These are phyloP conservation scores for Zhengitettix transpicula DNA, from an alignment of 2,888 invertebrate species.

Conservation along the genomic window DNA sequence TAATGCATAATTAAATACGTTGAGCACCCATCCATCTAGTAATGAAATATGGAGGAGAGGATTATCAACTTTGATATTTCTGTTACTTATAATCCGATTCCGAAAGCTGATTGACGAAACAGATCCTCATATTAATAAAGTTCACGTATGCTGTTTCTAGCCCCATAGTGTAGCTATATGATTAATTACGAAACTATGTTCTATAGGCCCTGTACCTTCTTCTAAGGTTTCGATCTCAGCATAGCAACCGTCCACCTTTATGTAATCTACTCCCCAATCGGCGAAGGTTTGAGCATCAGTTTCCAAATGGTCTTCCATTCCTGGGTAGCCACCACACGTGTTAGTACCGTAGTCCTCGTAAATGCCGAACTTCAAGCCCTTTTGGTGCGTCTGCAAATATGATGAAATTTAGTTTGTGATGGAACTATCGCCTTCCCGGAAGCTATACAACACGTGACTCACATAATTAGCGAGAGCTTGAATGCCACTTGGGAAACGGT, in stretches of 20 bases:
- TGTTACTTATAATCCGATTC: too few species aligned
- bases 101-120: too few species aligned
- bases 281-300: constrained; percentile 58
- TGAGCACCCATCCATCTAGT: too few species aligned
- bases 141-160: too few species aligned
- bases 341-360: constrained; percentile 64
- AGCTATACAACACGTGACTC: constrained; percentile 19
- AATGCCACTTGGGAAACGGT: constrained; percentile 57
- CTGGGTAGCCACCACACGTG: constrained; percentile 68
- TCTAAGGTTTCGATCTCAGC: constrained; percentile 39
- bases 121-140: too few species aligned
- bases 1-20: too few species aligned
- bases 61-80: too few species aligned
- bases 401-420: background rate
- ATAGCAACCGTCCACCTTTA: constrained; percentile 71
- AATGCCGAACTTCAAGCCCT: constrained; percentile 62
- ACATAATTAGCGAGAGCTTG: constrained; percentile 55
- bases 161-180: too few species aligned
- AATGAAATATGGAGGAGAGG: too few species aligned
- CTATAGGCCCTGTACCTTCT: constrained; percentile 22
- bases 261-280: constrained; percentile 63
- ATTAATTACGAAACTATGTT: too few species aligned
- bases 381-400: constrained; percentile 43
- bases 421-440: background rate
- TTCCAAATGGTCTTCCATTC: constrained; percentile 45